These are phyloP conservation scores for Petrocephalus zakoni DNA, from an alignment of 2,113 vertebrate genomes.

Conservation along the genomic window DNA sequence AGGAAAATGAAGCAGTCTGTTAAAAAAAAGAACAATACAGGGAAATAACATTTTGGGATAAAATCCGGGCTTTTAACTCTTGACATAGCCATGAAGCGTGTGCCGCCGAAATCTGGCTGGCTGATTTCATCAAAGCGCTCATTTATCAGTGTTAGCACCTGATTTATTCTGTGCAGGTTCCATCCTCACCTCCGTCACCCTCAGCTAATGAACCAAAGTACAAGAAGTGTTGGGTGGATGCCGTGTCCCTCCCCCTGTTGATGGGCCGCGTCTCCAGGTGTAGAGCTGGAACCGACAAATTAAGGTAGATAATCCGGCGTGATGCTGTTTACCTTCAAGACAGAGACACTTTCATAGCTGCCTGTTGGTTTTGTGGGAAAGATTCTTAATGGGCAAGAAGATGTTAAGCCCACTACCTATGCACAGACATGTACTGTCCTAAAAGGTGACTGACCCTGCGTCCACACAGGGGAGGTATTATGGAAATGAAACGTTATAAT, in stretches of 20 bases:
- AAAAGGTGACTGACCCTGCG: conserved; percentile 50
- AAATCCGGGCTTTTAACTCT: not conserved
- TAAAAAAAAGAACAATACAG: not conserved
- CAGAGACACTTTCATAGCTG: conserved; percentile 36
- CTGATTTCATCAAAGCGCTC: not conserved
- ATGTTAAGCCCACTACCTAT: conserved; percentile 61
- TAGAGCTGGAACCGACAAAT: conserved; percentile 75
- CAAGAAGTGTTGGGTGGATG: conserved; percentile 87
- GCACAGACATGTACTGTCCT: conserved; percentile 54
- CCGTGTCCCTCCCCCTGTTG: conserved; percentile 74
- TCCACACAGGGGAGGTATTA: conserved; percentile 22
- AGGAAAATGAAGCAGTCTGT: not conserved
- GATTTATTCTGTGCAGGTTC: conserved; percentile 71
- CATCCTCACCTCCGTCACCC: conserved; percentile 77
- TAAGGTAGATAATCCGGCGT: conserved; percentile 75
- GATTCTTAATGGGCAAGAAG: conserved; percentile 46
- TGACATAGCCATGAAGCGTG: not conserved
- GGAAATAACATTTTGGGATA: not conserved
- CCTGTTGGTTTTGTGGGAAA: conserved; percentile 40
- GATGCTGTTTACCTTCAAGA: conserved; percentile 37
- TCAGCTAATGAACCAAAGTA: conserved; percentile 84
- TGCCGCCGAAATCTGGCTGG: not conserved
- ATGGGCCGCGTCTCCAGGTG: conserved; percentile 87
- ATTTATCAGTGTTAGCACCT: conserved; percentile 46
- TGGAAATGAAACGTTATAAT: not conserved